phyloP scores from a whole-genome alignment of 1,140 invertebrate genomes.

The Scaptomyza graminum region DNA sequence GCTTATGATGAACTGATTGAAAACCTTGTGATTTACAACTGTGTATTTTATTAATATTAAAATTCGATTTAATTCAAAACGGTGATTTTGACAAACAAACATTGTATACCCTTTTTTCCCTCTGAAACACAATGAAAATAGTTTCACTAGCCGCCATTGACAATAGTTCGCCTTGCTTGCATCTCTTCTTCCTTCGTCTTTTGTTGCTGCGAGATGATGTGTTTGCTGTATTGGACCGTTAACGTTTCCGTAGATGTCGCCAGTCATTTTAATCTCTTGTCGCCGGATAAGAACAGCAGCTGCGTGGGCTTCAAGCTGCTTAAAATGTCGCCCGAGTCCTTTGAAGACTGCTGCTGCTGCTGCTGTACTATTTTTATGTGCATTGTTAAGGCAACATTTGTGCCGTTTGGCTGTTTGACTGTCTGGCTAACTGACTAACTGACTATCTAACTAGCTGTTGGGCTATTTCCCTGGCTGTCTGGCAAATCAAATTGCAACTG shows the following conservation, averaged over 20 bases:
- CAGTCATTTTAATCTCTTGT: constrained; percentile 16
- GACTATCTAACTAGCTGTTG: constrained; percentile 5
- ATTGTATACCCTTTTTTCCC: no score
- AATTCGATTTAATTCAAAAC: no score
- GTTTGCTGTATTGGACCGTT: constrained; percentile 7
- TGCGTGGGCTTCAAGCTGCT: constrained; percentile 13
- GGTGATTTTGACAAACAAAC: no score
- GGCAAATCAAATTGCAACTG: constrained; percentile 28
- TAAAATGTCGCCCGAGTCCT: constrained; percentile 13
- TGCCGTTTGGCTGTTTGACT: not conserved
- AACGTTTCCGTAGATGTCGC: constrained; percentile 16
- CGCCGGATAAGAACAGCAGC: constrained; percentile 3
- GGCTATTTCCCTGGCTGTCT: not conserved
- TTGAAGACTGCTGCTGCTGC: not conserved
- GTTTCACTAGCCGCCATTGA: not conserved
- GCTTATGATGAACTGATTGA: no score
- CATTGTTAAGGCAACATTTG: not conserved
- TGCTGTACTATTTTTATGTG: not conserved
- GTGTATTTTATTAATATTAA: no score
- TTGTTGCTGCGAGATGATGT: not conserved
- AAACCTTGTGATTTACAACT: no score
- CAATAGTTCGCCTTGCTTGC: not conserved
- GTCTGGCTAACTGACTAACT: not conserved
- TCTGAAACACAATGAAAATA: not conserved
- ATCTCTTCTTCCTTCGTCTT: not conserved